A percentile compares a stretch with the other conserved stretches of the same genome.
phyloP scores from a whole-genome alignment of 2,113 vertebrate species.

The Vulpes vulpes region DNA sequence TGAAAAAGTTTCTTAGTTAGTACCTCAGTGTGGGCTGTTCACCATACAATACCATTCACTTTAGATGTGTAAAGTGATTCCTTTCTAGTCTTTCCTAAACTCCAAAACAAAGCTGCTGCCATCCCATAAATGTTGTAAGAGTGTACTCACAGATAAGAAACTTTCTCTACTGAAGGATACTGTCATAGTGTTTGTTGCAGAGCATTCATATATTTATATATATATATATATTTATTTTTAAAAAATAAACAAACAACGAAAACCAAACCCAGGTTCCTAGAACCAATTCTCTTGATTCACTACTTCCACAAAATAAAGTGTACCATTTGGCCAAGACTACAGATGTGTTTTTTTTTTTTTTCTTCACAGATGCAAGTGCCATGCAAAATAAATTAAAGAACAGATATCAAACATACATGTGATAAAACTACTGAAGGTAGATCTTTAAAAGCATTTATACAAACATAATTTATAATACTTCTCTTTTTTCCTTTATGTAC shows the following conservation, averaged over 20 bases:
- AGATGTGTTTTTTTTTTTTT: slow-evolving; percentile 74
- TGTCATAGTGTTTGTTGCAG: slow-evolving; percentile 86
- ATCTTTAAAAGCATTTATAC: slow-evolving; percentile 90
- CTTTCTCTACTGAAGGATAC: slow-evolving; percentile 83
- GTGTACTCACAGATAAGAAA: slow-evolving; percentile 83
- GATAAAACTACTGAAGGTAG: slow-evolving; percentile 92
- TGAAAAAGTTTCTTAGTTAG: slow-evolving; percentile 86
- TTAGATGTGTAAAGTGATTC: background rate
- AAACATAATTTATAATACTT: slow-evolving; percentile 92
- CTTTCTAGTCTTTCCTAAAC: slow-evolving; percentile 53
- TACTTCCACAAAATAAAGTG: slow-evolving; percentile 83
- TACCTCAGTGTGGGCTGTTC: slow-evolving; percentile 57
- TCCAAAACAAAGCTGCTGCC: slow-evolving; percentile 48
- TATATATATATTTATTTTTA: slow-evolving; percentile 37
- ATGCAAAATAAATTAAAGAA: slow-evolving; percentile 93
- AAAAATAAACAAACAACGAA: slow-evolving; percentile 77
- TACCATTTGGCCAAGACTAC: slow-evolving; percentile 89
- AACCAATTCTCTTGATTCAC: slow-evolving; percentile 85
- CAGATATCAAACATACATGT: slow-evolving; percentile 90
- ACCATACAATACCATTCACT: background rate
- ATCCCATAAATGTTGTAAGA: slow-evolving; percentile 52
- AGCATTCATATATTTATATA: slow-evolving; percentile 70
- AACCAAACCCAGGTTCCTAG: slow-evolving; percentile 75
- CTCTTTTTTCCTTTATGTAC: slow-evolving; percentile 82
- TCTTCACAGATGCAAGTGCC: slow-evolving; percentile 91